phyloP scores from a whole-genome alignment of 2,797 vertebrate species.

The Garrulus glandarius region DNA sequence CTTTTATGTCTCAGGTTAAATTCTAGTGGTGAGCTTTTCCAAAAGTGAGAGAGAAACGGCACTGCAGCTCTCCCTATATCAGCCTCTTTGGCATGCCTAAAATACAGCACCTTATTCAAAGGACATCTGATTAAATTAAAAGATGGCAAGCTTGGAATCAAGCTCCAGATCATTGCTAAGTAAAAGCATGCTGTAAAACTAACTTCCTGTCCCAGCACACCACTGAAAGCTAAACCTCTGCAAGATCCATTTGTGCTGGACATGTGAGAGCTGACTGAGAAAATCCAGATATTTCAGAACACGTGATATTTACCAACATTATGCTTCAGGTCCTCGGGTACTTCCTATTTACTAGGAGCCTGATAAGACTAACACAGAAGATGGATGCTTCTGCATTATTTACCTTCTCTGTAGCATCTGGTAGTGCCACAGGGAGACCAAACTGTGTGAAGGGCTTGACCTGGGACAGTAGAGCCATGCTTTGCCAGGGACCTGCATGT shows the following conservation, averaged over 20 bases:
- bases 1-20: neutral
- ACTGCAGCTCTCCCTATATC: neutral
- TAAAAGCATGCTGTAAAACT: neutral
- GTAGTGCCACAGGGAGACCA: neutral
- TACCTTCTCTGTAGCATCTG: neutral
- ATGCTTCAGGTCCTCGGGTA: neutral
- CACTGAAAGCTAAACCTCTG: neutral
- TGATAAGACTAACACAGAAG: neutral
- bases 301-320: neutral
- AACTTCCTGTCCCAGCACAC: neutral
- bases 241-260: neutral
- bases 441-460: neutral
- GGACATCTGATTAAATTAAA: neutral
- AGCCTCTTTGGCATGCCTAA: neutral
- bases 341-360: neutral
- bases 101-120: neutral
- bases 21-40: neutral
- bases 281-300: neutral
- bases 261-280: neutral
- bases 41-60: neutral
- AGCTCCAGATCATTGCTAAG: neutral
- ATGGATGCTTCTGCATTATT: neutral
- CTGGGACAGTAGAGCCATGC: accelerated
- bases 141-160: neutral
- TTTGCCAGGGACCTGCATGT: neutral